Conservation (phyloP, 2,888 invertebrate species). For the Salpingus planirostris region DNA sequence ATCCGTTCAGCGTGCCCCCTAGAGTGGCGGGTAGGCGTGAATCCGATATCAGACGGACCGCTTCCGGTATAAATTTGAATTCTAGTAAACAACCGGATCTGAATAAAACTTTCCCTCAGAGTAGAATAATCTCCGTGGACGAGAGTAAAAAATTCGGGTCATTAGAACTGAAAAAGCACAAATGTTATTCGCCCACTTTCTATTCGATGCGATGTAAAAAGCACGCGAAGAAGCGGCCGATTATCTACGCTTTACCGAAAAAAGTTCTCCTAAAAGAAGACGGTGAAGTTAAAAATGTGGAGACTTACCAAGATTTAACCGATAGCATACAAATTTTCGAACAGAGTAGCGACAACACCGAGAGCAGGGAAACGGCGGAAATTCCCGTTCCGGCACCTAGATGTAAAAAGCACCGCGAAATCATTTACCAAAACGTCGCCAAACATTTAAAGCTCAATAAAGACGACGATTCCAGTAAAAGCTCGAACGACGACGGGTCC, state of each 20-base stretch:
- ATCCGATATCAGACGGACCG: conserved; percentile 28
- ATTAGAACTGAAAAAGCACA: conserved; percentile 36
- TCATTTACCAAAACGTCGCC: conserved; percentile 29
- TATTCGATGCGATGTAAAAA: conserved; percentile 41
- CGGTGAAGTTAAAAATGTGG: conserved; percentile 15
- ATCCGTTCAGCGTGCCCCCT: conserved; percentile 16
- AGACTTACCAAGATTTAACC: conserved; percentile 53
- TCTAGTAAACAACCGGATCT: conserved; percentile 1
- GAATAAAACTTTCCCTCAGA: conserved; percentile 14
- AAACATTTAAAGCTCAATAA: conserved; percentile 13
- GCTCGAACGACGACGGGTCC: conserved; percentile 18
- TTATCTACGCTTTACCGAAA: conserved; percentile 37
- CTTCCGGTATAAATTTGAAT: conserved; percentile 27
- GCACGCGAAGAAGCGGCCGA: conserved; percentile 36
- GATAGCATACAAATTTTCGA: conserved; percentile 60
- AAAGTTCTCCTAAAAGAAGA: too few relatives aligned
- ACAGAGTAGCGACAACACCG: conserved; percentile 37
- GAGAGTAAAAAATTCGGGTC: conserved; percentile 33
- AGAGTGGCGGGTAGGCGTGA: conserved; percentile 31
- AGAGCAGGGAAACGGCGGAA: conserved; percentile 19
- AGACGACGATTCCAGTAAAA: conserved; percentile 24
- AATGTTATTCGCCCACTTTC: conserved; percentile 41
- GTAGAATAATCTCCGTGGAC: too few relatives aligned
- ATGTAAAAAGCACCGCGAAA: conserved; percentile 32
- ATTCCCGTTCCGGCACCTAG: conserved; percentile 52